phyloP scores from a whole-genome alignment of 2,888 invertebrate species.

The Yponomeuta evonymella region DNA sequence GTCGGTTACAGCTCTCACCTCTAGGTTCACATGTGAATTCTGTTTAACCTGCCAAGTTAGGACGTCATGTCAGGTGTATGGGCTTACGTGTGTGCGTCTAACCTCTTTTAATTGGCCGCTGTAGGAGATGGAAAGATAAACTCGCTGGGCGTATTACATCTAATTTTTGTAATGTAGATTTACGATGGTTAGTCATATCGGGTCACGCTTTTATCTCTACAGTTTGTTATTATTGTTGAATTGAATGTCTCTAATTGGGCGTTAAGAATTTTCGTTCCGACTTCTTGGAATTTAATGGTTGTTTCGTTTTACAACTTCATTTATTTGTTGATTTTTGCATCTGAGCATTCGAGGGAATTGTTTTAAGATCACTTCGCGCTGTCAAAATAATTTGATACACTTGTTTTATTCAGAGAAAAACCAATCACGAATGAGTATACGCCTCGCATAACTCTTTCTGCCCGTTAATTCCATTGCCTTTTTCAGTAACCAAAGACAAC shows the following conservation, averaged over 20 bases:
- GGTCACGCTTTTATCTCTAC: constrained; percentile 56
- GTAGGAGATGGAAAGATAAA: constrained; percentile 51
- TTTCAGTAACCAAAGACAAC: not conserved
- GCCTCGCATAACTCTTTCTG: not conserved
- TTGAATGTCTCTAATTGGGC: constrained; percentile 14
- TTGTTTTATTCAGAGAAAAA: too few relatives aligned
- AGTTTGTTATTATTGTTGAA: constrained; percentile 31
- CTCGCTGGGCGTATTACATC: constrained; percentile 59
- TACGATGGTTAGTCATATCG: constrained; percentile 50
- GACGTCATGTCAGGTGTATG: constrained; percentile 55
- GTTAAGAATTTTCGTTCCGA: not conserved
- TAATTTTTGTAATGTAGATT: constrained; percentile 58
- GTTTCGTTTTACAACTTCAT: not conserved
- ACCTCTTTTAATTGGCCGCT: constrained; percentile 54
- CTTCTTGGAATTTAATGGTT: not conserved
- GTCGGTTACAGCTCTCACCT: constrained; percentile 71
- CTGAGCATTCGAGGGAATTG: not conserved
- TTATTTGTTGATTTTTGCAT: not conserved
- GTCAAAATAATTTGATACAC: too few relatives aligned
- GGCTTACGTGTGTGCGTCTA: constrained; percentile 27
- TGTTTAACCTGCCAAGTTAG: constrained; percentile 65
- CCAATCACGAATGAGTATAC: too few relatives aligned
- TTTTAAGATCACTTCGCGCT: too few relatives aligned
- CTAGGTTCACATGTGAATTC: constrained; percentile 71
- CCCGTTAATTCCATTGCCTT: not conserved